phyloP scores from a whole-genome alignment of 2,888 invertebrate species.

The Plebejus melissa region DNA sequence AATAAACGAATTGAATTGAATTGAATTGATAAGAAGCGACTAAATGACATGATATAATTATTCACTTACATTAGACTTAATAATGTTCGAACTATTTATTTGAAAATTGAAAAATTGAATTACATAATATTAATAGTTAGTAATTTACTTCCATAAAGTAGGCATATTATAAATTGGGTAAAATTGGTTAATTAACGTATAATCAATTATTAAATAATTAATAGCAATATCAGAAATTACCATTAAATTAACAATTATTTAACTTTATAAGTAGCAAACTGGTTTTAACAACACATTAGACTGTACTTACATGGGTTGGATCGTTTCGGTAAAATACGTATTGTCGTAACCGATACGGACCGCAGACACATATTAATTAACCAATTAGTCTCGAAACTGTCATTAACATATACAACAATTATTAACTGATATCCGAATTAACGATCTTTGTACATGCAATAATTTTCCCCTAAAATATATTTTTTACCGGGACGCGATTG shows the following conservation, averaged over 20 bases:
- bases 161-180: neutral
- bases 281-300: conserved; percentile 9
- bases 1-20: too few relatives aligned
- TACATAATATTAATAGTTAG: neutral
- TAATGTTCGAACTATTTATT: too few relatives aligned
- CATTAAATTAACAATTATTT: neutral
- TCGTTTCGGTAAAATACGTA: conserved; percentile 20
- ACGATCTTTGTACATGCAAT: conserved; percentile 19
- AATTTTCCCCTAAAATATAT: neutral
- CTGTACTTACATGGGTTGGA: neutral
- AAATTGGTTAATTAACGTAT: neutral
- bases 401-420: conserved; percentile 32
- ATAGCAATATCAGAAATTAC: neutral
- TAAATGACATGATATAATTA: too few relatives aligned
- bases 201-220: neutral
- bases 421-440: conserved; percentile 32
- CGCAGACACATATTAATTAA: conserved; percentile 35
- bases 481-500: neutral
- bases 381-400: conserved; percentile 34
- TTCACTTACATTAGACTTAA: too few relatives aligned
- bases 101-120: too few relatives aligned
- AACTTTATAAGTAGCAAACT: neutral
- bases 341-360: conserved; percentile 26
- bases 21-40: too few relatives aligned
- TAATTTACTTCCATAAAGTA: neutral